These are phyloP conservation scores for Sebastes jordani DNA, from an alignment of 2,797 vertebrate species.

Conservation along the genomic window DNA sequence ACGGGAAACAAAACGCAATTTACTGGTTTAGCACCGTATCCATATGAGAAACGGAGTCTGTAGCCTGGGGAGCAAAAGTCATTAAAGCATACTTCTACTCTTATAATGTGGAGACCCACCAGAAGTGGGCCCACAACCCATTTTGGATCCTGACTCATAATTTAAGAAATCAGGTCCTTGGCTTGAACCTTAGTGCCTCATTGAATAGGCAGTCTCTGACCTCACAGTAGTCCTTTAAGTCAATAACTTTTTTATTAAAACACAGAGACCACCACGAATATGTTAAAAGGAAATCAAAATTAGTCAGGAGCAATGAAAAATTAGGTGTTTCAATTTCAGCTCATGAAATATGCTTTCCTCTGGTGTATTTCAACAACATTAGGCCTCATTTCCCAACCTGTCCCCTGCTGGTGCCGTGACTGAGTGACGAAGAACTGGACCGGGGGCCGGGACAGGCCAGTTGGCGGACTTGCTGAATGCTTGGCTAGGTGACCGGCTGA, in stretches of 20 bases:
- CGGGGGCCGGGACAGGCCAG: conserved; percentile 19
- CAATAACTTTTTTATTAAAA: conserved; percentile 62
- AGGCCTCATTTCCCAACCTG: conserved; percentile 55
- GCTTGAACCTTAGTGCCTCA: conserved; percentile 43
- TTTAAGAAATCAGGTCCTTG: conserved; percentile 49
- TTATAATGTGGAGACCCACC: conserved; percentile 48
- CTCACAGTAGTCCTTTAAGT: conserved; percentile 58
- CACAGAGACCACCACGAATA: conserved; percentile 43
- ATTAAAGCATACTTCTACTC: conserved; percentile 54
- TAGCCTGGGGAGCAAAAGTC: conserved; percentile 45
- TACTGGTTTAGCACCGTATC: conserved; percentile 10
- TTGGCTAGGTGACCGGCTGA: conserved; percentile 28
- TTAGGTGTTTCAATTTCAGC: conserved; percentile 55
- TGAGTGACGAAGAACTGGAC: conserved; percentile 45
- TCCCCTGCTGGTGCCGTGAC: conserved; percentile 41
- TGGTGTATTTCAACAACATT: conserved; percentile 61
- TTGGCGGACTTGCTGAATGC: conserved; percentile 27
- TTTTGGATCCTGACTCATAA: conserved; percentile 50
- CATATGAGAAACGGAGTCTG: conserved; percentile 16
- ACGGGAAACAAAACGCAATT: conserved; percentile 9
- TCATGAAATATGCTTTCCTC: conserved; percentile 57
- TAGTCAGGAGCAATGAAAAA: conserved; percentile 65
- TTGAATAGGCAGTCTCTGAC: conserved; percentile 43
- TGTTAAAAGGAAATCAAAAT: conserved; percentile 61
- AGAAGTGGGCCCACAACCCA: conserved; percentile 41